A percentile compares a stretch with the other conserved stretches of the same genome.
Evolutionary conservation across 2,113 vertebrate genomes (phyloP).

Genomic region (Mystacornis crossleyi): DNA sequence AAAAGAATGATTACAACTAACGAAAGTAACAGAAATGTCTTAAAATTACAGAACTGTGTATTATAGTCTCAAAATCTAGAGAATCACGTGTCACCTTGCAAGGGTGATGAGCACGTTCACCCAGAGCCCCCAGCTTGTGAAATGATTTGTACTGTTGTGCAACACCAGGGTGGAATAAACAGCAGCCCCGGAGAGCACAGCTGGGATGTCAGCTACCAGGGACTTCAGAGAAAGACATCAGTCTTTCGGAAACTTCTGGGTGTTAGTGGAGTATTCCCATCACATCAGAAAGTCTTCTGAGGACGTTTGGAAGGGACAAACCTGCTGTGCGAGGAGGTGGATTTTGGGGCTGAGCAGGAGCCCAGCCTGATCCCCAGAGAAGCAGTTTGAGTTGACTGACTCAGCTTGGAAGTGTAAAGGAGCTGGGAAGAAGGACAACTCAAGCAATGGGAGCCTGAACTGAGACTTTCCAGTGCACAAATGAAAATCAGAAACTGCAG

Average conservation of each 20-base stretch:
- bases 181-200: background rate
- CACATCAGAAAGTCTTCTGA: background rate
- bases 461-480: background rate
- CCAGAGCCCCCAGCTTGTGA: accelerated
- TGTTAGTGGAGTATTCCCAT: background rate
- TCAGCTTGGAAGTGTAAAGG: background rate
- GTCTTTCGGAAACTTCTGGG: background rate
- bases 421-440: background rate
- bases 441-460: background rate
- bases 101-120: background rate
- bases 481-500: background rate
- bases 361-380: background rate
- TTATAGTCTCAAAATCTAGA: background rate
- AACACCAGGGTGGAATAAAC: accelerated
- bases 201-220: background rate
- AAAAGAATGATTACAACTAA: accelerated
- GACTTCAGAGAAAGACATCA: accelerated
- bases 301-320: background rate
- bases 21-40: accelerated
- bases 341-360: background rate
- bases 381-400: background rate
- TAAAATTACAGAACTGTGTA: background rate
- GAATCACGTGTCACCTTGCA: background rate
- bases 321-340: background rate
- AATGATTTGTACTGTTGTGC: accelerated